Base-by-base conservation (phyloP, 2,113 vertebrate species). In the Meles meles region DNA sequence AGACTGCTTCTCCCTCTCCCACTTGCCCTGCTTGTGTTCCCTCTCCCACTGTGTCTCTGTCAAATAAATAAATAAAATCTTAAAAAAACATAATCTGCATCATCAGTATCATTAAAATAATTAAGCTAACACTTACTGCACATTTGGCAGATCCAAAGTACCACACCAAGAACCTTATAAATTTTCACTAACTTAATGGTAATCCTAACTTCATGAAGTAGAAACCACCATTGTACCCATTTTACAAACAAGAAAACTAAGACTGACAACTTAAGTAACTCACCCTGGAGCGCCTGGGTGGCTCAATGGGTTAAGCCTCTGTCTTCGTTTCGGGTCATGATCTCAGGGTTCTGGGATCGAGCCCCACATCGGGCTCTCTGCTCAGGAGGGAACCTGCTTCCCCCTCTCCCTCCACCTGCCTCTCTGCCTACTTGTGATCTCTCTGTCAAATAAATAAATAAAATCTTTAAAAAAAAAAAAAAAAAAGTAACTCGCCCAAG, bases 201-300 rank as follows among this genome's bases (percentile, higher is more conserved):
- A 52, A 85, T 52, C 44, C n/a, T 63, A 94, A 47, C 29, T 72
- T 93, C 42, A 87, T 17, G 5, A 90, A 23, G 29, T 21, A 84
- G 79, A 15, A 88, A 80, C 13, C 44, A 71, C 29, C 55, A 71
- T 12, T 67, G 14, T 76, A 88, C 10, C 42, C 84, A 88, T 55
- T 88, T 96, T 77, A 92, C 67, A 96, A 93, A 71, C 6, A 31
- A 7, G 13, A 91, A 95, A 92, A 92, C 57, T 67, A 94, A 85
- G 39, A 86, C 23, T 90, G 59, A 90, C 34, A 87, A 11, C 7
- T 88, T 83, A 93, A 94, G 61, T 90, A 90, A 85, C 34, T 92
- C 77, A 18, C 17, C 49, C 65, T 52, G 49, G 49, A 17, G 49
- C 49, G 5, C 49, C 49, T 52, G 49, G 14, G 49, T 52, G 49